Percentiles rank a stretch among this genome's conserved stretches.
These are phyloP conservation scores for Laspeyria flexula DNA, from an alignment of 2,888 invertebrate genomes.

Conservation along the genomic window DNA sequence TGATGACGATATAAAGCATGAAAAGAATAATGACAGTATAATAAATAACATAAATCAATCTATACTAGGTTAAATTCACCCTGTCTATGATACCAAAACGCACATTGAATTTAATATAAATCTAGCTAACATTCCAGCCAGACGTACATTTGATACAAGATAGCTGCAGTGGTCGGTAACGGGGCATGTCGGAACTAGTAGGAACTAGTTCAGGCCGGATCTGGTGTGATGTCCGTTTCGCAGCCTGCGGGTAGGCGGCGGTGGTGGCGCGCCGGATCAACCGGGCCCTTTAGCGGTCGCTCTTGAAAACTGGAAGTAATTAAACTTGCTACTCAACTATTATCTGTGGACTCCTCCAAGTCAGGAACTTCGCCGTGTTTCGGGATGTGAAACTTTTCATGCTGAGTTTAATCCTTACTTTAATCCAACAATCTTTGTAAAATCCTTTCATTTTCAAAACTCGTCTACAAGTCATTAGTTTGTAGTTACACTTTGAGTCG, in stretches of 20 bases:
- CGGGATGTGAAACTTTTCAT: constrained; percentile 70
- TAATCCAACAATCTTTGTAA: constrained; percentile 63
- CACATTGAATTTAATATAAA: no score
- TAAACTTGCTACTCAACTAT: constrained; percentile 81
- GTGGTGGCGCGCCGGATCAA: not conserved
- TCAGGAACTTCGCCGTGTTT: constrained; percentile 71
- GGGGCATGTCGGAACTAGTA: not conserved
- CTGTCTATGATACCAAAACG: no score
- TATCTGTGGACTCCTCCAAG: constrained; percentile 71
- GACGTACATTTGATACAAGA: not conserved
- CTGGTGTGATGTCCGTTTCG: constrained; percentile 21
- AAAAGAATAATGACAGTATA: no score
- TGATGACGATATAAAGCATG: no score
- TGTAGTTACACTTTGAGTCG: constrained; percentile 31
- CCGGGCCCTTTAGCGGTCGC: constrained; percentile 40
- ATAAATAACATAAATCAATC: no score
- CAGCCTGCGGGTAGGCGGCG: constrained; percentile 13
- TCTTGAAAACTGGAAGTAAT: constrained; percentile 75
- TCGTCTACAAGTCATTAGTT: constrained; percentile 32
- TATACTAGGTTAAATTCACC: no score
- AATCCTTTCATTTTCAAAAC: constrained; percentile 54
- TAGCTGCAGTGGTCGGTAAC: not conserved
- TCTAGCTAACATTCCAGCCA: not conserved
- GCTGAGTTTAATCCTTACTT: constrained; percentile 70
- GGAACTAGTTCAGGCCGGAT: constrained; percentile 18